Conservation (phyloP, 2,113 vertebrate species). For the Scophthalmus maximus region DNA sequence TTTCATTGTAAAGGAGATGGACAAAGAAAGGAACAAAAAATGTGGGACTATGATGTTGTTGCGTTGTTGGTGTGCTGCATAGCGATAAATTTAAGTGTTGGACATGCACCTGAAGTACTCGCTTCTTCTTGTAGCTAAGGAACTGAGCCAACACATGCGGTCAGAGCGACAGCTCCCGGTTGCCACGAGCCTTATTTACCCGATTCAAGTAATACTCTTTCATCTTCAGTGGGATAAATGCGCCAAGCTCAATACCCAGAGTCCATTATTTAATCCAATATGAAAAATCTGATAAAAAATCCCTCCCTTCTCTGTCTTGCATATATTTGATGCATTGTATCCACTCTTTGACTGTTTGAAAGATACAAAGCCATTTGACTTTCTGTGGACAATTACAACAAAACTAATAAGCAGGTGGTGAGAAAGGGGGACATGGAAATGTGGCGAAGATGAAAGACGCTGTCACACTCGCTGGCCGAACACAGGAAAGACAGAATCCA, state of each 20-base stretch:
- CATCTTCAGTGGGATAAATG: not conserved
- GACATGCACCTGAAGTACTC: no score
- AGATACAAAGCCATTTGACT: constrained; percentile 9
- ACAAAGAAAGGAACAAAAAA: no score
- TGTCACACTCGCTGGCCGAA: constrained; percentile 23
- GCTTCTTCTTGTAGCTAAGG: no score
- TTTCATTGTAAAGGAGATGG: no score
- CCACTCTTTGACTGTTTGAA: no score
- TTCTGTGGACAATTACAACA: constrained; percentile 40
- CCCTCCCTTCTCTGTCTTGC: not conserved
- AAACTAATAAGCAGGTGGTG: constrained; percentile 15
- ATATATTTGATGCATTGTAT: constrained; percentile 25
- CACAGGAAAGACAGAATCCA: constrained; percentile 1
- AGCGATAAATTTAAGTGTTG: no score
- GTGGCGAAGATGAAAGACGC: not conserved
- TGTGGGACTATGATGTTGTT: no score
- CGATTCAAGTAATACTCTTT: not conserved
- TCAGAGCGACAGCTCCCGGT: no score
- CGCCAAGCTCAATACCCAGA: not conserved
- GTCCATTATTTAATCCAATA: not conserved
- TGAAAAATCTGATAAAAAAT: not conserved
- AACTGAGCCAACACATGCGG: no score
- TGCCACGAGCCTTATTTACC: no score
- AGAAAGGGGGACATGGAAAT: constrained; percentile 10
- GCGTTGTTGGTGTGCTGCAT: no score